Base-by-base conservation (phyloP, 1,140 invertebrate genomes). In the Hycleus cichorii region DNA sequence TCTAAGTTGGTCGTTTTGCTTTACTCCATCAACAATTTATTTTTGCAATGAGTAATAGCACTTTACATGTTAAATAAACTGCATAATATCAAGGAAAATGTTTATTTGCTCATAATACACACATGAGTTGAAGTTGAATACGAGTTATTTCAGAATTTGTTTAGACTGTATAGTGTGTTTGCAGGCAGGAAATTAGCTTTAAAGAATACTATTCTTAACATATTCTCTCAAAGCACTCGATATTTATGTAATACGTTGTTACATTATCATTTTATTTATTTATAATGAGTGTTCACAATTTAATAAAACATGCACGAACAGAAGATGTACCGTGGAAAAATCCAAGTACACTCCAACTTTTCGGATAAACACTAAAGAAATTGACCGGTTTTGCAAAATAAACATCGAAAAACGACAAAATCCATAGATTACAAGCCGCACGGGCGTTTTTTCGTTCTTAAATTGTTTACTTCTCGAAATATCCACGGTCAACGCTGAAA, bases 31-130 rank as follows among this genome's bases (percentile, higher is more conserved):
- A 12, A n/a, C 7, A 43, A 53, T 53, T 53, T 53, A 53, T 53
- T 53, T 53, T 45, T 53, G 51, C 43, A 53, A 40, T 53, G 51
- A 53, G 51, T 53, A 53, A 53, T 46, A 26, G 51, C 51, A 46
- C 9, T 53, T 53, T 53, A 43, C 18, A 32, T 6, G 42, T 27
- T 46, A 53, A 53, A 45, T 53, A 53, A 53, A 53, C 42, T 53
- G 25, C 46, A 38, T 53, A 43, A 26, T 32, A 53, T 45, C 39
- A 12, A 32, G 32, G 18, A 45, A 53, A 53, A 39, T 46, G 51
- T 53, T 53, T 53, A 53, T 53, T 53, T 53, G 45, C 26, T n/a
- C 26, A 46, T 42, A 27, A 10, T 7, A 32, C 7, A 32, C 7
- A 32, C 32, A 32, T 32, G 32, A 32, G 32, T 32, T 25, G 27